Percentiles rank a stretch among this genome's conserved stretches.
These are phyloP conservation scores for Operophtera brumata DNA, from an alignment of 2,888 invertebrate species.

Conservation along the genomic window DNA sequence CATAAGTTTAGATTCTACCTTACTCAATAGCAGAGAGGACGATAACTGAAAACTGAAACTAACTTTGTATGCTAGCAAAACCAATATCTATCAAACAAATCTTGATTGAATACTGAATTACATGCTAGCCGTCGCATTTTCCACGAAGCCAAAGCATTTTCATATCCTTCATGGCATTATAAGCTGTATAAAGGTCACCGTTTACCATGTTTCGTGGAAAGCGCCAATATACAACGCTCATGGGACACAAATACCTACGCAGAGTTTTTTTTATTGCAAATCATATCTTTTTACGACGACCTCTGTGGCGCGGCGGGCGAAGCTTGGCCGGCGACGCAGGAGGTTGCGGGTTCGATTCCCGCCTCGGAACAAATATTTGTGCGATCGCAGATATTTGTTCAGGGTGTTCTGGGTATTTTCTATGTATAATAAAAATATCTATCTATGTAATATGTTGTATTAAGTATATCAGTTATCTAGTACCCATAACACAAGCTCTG, in stretches of 20 bases:
- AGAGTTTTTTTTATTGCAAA: background rate
- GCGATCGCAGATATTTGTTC: too few species aligned
- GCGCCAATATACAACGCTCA: background rate
- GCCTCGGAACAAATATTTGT: too few species aligned
- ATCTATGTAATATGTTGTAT: too few species aligned
- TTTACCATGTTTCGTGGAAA: constrained; percentile 9
- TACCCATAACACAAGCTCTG: too few species aligned
- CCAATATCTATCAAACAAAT: background rate
- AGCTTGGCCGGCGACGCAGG: too few species aligned
- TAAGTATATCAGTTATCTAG: too few species aligned
- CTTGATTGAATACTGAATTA: constrained; percentile 1
- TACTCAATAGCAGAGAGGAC: background rate
- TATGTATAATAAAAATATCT: too few species aligned
- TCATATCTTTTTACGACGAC: too few species aligned
- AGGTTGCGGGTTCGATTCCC: too few species aligned
- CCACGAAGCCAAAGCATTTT: constrained; percentile 8
- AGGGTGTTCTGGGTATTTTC: too few species aligned
- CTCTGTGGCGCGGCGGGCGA: too few species aligned
- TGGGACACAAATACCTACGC: background rate
- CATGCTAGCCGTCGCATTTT: background rate
- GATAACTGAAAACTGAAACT: background rate
- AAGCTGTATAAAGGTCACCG: background rate
- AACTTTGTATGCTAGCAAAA: background rate
- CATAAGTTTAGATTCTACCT: too few species aligned
- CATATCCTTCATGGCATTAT: constrained; percentile 3